Evolutionary conservation across 2,888 invertebrate genomes (phyloP).

Genomic region (Limnephilus marmoratus): DNA sequence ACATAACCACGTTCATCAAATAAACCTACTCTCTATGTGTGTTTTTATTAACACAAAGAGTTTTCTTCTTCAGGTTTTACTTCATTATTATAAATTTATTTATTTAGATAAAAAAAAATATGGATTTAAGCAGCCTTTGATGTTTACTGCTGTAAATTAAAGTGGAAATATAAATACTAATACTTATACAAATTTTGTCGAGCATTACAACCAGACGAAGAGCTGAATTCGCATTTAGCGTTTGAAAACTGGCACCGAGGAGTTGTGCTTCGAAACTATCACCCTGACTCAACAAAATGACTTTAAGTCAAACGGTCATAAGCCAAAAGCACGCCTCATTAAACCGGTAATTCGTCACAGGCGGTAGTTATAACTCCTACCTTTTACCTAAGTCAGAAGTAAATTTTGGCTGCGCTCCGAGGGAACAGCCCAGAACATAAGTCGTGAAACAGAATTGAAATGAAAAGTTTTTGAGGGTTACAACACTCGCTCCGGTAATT

Average conservation of each 20-base stretch:
- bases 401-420: background rate
- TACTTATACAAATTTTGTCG: background rate
- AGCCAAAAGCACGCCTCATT: background rate
- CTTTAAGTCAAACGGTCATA: background rate
- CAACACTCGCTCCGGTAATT: slow-evolving; percentile 48
- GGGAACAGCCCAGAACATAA: slow-evolving; percentile 28
- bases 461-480: slow-evolving; percentile 29
- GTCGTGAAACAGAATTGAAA: slow-evolving; percentile 50
- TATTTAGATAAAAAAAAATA: background rate
- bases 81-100: background rate
- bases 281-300: background rate
- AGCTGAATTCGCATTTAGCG: slow-evolving; percentile 23
- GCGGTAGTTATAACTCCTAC: slow-evolving; percentile 7
- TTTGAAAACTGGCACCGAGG: background rate
- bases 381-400: slow-evolving; percentile 27
- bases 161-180: background rate
- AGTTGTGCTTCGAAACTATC: slow-evolving; percentile 2
- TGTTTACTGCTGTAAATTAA: background rate
- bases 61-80: background rate
- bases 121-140: too few species aligned
- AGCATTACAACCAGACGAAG: background rate
- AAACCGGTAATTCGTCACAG: background rate
- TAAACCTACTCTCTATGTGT: too few species aligned
- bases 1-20: too few species aligned
- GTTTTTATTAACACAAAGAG: too few species aligned